phyloP scores from a whole-genome alignment of 2,888 invertebrate genomes.

The Melieria omissa region DNA sequence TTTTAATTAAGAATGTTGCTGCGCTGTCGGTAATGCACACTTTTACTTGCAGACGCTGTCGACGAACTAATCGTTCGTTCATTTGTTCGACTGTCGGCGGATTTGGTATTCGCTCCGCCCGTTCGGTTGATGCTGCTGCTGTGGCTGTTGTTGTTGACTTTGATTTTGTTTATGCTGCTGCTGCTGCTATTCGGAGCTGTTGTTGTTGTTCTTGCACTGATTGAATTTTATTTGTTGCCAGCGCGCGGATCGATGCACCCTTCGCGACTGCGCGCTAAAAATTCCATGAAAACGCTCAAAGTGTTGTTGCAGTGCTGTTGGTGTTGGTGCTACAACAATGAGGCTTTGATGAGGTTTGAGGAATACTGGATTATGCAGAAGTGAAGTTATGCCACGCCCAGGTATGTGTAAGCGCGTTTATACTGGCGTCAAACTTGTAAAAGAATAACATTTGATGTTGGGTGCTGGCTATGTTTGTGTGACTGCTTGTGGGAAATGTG shows the following conservation, averaged over 20 bases:
- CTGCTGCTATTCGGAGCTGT: neutral
- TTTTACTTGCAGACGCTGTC: neutral
- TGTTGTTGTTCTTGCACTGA: neutral
- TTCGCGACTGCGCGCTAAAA: constrained; percentile 20
- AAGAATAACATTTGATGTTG: neutral
- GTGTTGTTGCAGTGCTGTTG: constrained; percentile 12
- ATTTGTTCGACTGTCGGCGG: neutral
- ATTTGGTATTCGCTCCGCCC: no score
- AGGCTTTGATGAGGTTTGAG: no score
- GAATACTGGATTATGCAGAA: no score
- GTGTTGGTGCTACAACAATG: constrained; percentile 3
- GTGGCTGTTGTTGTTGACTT: no score
- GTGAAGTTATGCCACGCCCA: no score
- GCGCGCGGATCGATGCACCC: neutral
- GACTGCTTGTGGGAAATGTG: neutral
- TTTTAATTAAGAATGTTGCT: constrained; percentile 41
- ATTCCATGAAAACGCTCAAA: constrained; percentile 27
- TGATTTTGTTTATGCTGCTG: no score
- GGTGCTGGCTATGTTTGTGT: neutral
- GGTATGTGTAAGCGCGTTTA: no score
- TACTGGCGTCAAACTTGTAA: no score
- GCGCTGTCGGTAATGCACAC: neutral
- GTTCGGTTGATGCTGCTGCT: neutral
- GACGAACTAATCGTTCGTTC: neutral
- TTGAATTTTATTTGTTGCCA: neutral